Percentiles rank a stretch among this genome's conserved stretches.
Conservation (phyloP, 2,797 vertebrate genomes). For the Tinamus major region DNA sequence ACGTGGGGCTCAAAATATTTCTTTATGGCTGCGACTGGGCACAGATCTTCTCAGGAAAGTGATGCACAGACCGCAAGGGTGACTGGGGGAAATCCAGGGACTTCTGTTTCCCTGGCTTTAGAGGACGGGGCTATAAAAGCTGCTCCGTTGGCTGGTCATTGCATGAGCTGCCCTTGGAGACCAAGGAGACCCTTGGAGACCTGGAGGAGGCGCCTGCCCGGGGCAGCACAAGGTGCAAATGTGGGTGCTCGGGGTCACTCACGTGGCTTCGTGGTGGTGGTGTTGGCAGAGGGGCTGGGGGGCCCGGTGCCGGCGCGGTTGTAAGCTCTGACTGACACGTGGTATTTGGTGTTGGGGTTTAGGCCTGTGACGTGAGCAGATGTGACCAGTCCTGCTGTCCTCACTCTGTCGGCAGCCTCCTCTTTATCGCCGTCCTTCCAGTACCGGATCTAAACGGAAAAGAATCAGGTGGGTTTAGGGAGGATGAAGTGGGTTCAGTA, state of each 20-base stretch:
- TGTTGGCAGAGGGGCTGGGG: slow-evolving; percentile 85
- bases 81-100: not conserved
- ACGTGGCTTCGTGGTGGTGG: slow-evolving; percentile 93
- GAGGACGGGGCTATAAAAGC: not conserved
- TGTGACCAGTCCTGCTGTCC: slow-evolving; percentile 88
- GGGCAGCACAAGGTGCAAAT: accelerated
- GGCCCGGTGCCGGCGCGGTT: slow-evolving; percentile 95
- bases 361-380: slow-evolving; percentile 87
- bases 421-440: slow-evolving; percentile 95
- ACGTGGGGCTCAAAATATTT: not conserved
- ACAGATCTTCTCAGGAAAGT: not conserved
- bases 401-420: slow-evolving; percentile 92
- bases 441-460: slow-evolving; percentile 89
- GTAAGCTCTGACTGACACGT: slow-evolving; percentile 91
- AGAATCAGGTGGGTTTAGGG: not conserved
- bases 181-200: no score
- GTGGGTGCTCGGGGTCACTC: slow-evolving; percentile 28
- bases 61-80: not conserved
- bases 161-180: not conserved
- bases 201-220: not conserved
- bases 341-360: slow-evolving; percentile 91
- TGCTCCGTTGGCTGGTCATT: accelerated
- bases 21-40: not conserved
- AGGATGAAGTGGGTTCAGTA: not conserved
- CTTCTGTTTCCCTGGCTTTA: accelerated